Conservation (phyloP, 2,113 vertebrate genomes). For the Odontesthes bonariensis region DNA sequence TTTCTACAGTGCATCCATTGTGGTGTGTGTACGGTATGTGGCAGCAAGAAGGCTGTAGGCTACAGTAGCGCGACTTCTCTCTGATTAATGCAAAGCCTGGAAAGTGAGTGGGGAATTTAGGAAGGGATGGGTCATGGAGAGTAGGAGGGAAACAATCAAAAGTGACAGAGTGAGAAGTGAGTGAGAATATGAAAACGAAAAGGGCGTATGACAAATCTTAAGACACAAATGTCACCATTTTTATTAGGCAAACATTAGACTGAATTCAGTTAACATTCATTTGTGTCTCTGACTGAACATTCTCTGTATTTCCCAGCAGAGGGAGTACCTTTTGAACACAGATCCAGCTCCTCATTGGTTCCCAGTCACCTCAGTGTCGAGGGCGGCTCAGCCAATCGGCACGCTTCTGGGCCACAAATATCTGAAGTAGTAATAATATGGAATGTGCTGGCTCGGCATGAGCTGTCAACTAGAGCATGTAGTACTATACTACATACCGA, state of each 20-base stretch:
- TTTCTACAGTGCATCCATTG: too few species aligned
- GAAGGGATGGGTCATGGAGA: background rate
- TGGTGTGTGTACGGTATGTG: background rate
- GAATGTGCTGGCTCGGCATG: slow-evolving; percentile 84
- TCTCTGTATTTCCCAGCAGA: slow-evolving; percentile 54
- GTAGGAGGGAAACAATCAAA: background rate
- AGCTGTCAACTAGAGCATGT: slow-evolving; percentile 83
- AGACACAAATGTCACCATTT: background rate
- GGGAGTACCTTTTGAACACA: slow-evolving; percentile 52
- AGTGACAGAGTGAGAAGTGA: background rate
- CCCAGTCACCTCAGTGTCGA: slow-evolving; percentile 64
- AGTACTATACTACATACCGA: slow-evolving; percentile 77
- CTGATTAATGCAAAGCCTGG: background rate
- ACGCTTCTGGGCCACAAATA: slow-evolving; percentile 78
- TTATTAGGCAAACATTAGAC: background rate
- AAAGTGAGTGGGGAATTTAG: background rate
- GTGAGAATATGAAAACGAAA: background rate
- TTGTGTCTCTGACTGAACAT: background rate
- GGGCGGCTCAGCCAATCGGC: slow-evolving; percentile 80
- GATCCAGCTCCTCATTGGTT: slow-evolving; percentile 82
- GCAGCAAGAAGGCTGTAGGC: slow-evolving; percentile 9
- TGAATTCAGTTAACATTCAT: background rate
- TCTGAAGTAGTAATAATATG: slow-evolving; percentile 86
- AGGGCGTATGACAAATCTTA: background rate
- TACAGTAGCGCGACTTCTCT: background rate